Evolutionary conservation across 2,113 vertebrate species (phyloP).

Genomic region (Vireo altiloquus): DNA sequence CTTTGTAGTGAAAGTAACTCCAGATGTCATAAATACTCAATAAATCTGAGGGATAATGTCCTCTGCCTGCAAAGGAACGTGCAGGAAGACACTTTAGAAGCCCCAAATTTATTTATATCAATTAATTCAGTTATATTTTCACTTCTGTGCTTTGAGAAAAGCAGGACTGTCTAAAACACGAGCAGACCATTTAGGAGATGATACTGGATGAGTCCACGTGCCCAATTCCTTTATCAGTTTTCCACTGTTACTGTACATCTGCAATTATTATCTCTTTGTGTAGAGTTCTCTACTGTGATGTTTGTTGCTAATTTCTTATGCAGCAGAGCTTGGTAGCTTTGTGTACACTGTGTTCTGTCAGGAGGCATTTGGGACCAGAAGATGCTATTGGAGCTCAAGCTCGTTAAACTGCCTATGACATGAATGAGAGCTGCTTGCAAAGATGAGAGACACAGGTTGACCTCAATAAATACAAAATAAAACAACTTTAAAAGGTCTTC

Average conservation of each 20-base stretch:
- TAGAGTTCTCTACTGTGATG: not conserved
- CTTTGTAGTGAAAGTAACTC: not conserved
- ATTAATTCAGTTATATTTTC: not conserved
- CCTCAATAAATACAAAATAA: constrained; percentile 22
- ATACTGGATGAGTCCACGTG: not conserved
- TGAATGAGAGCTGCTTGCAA: not conserved
- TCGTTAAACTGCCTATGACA: not conserved
- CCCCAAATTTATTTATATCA: not conserved
- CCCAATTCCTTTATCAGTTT: not conserved
- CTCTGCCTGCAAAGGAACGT: not conserved
- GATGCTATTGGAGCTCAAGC: not conserved
- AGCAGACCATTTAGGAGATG: not conserved
- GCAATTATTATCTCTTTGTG: not conserved
- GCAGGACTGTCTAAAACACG: not conserved
- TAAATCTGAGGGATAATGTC: not conserved
- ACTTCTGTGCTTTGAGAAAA: not conserved
- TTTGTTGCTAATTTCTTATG: not conserved
- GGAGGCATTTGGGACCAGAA: constrained; percentile 9
- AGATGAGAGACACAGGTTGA: not conserved
- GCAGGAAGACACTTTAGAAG: not conserved
- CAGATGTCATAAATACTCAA: not conserved
- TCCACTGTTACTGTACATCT: not conserved
- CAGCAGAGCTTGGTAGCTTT: not conserved
- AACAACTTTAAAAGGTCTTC: not conserved
- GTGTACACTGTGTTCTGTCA: not conserved